These are phyloP conservation scores for Melanocharis versteri DNA, from an alignment of 2,113 vertebrate species.

Conservation along the genomic window DNA sequence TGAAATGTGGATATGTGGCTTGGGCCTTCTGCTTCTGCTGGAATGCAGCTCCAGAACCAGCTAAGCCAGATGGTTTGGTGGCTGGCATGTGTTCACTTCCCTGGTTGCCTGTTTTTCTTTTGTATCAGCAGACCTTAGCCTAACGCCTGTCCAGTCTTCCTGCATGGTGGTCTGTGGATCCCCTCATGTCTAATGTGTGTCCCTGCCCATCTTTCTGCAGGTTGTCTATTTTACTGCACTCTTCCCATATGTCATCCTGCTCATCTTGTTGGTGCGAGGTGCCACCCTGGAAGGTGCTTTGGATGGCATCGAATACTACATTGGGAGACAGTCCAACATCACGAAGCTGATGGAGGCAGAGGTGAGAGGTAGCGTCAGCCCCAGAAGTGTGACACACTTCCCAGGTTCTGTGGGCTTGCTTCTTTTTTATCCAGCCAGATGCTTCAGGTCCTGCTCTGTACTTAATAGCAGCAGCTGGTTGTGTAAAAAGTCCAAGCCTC, in stretches of 20 bases:
- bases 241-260: constrained; percentile 88
- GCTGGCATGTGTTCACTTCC: not conserved
- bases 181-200: not conserved
- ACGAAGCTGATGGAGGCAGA: constrained; percentile 87
- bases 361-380: constrained; percentile 63
- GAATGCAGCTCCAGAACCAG: constrained; percentile 34
- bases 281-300: constrained; percentile 88
- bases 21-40: not conserved
- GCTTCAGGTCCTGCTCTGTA: not conserved
- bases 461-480: not conserved
- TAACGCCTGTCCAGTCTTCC: not conserved
- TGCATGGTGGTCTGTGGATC: not conserved
- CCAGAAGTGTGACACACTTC: accelerated
- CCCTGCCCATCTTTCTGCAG: constrained; percentile 60
- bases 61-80: not conserved
- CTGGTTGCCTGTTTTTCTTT: not conserved
- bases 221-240: constrained; percentile 95
- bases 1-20: not conserved
- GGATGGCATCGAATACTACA: constrained; percentile 90
- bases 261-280: constrained; percentile 88
- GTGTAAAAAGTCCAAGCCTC: not conserved
- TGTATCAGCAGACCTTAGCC: not conserved
- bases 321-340: constrained; percentile 87
- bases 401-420: not conserved
- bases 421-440: not conserved